Conservation (phyloP, 2,797 vertebrate species). For the Gobio occitaniae region DNA sequence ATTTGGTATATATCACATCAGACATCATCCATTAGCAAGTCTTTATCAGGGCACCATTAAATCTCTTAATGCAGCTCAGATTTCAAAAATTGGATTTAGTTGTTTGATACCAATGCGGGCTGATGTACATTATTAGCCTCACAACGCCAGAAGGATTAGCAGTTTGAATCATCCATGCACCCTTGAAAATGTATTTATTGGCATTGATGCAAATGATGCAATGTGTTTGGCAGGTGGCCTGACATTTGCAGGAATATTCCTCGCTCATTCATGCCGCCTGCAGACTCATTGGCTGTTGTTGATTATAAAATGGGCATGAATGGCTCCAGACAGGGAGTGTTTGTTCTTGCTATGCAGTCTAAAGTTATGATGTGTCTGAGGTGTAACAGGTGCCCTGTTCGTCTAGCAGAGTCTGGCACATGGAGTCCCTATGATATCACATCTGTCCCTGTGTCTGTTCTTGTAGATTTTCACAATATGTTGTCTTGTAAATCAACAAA, state of each 20-base stretch:
- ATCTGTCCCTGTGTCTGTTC: neutral
- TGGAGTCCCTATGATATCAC: neutral
- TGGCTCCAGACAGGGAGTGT: constrained; percentile 61
- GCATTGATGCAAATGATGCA: neutral
- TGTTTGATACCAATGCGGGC: neutral
- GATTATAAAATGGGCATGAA: constrained; percentile 53
- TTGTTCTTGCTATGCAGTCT: constrained; percentile 49
- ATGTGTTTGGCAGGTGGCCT: constrained; percentile 40
- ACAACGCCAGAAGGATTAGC: neutral
- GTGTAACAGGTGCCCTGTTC: constrained; percentile 69
- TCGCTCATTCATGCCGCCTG: constrained; percentile 2
- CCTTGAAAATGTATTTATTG: constrained; percentile 4
- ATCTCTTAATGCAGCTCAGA: neutral
- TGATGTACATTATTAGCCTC: constrained; percentile 2
- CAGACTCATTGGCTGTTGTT: constrained; percentile 54
- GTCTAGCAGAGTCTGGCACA: constrained; percentile 8
- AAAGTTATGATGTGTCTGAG: constrained; percentile 53
- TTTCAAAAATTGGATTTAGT: constrained; percentile 1
- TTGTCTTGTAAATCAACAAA: neutral
- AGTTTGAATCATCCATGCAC: neutral
- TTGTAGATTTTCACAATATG: constrained; percentile 3
- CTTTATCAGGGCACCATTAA: constrained; percentile 15
- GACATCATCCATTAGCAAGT: constrained; percentile 22
- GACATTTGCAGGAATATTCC: constrained; percentile 53
- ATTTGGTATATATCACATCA: constrained; percentile 22